A percentile compares a stretch with the other conserved stretches of the same genome.
phyloP scores from a whole-genome alignment of 1,140 invertebrate genomes.

The Heliconius congener region DNA sequence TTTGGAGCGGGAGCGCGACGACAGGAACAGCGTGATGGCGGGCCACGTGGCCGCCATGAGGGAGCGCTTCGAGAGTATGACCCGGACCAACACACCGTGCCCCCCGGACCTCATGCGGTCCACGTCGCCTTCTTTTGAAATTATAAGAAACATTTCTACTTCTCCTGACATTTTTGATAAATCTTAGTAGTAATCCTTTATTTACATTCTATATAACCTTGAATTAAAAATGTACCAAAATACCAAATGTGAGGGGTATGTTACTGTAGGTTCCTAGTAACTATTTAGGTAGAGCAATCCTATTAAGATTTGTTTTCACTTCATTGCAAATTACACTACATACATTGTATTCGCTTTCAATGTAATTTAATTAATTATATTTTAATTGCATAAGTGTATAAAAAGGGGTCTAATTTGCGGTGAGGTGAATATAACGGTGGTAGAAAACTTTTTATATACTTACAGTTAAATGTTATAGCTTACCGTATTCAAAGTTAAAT shows the following conservation, averaged over 20 bases:
- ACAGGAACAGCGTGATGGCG: slow-evolving; percentile 61
- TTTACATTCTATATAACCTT: slow-evolving; percentile 9
- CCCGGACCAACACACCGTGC: slow-evolving; percentile 70
- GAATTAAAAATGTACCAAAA: slow-evolving; percentile 25
- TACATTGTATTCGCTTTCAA: not conserved
- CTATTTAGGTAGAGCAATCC: slow-evolving; percentile 24
- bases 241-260: slow-evolving; percentile 10
- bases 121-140: slow-evolving; percentile 60
- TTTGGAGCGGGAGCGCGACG: slow-evolving; percentile 38
- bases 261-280: slow-evolving; percentile 38
- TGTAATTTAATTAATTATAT: not conserved
- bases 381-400: not conserved
- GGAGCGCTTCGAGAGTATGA: slow-evolving; percentile 78
- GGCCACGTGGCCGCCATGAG: slow-evolving; percentile 80
- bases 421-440: slow-evolving; percentile 18
- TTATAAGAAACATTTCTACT: slow-evolving; percentile 59
- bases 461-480: slow-evolving; percentile 24
- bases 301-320: slow-evolving; percentile 13
- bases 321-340: slow-evolving; percentile 9
- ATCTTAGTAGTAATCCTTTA: slow-evolving; percentile 11
- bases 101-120: slow-evolving; percentile 63
- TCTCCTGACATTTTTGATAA: slow-evolving; percentile 53
- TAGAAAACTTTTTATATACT: slow-evolving; percentile 30
- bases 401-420: not conserved
- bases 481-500: slow-evolving; percentile 27